Evolutionary conservation across 2,888 invertebrate genomes (phyloP), one percentile per base, ranked within the genome.

Genomic region (Lysandra coridon): DNA sequence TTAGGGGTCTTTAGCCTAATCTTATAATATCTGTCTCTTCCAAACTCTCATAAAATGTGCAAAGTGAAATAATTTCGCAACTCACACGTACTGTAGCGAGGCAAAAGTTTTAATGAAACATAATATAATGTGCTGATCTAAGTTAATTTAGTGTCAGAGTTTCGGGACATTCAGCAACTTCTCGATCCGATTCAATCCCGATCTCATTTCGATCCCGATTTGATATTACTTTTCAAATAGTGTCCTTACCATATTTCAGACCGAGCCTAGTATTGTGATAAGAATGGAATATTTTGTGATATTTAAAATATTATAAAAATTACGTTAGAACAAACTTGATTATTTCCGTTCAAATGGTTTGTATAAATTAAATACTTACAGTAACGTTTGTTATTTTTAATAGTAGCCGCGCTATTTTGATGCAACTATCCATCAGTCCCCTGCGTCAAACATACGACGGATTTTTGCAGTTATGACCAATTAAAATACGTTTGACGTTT

Each of bases 21-120:
- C 30, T 69, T 5, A 37, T 69, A 69, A 37, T 69, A 69, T 69
- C 64, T 23, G 12, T 30, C 30, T 69, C 30, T 64, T 64, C 69
- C 69, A 10, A 69, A 69, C 69, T 69, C 14, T 69, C 69, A 14
- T 69, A 37, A 37, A 69, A 69, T 69, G 69, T 69, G 33, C 33
- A 37, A 69, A 69, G 33, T 37, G 69, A 37, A 33, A 69, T 69
- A 69, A 69, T 69, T 69, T 37, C 33, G 33, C 69, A 14, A 33
- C 69, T 69, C 12, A 33, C 33, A 33, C 2, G 69, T 37, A 10
- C 64, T 33, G 64, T 69, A 69, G 5, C 12, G 17, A 5, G 33
- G 69, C 33, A 69, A 14, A 69, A 69, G 69, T 69, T 69, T 69
- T 69, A 69, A 69, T 69, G 33, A 69, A 69, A 69, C 69, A 37